Conservation (phyloP, 2,797 vertebrate species). For the Sebastes minor region DNA sequence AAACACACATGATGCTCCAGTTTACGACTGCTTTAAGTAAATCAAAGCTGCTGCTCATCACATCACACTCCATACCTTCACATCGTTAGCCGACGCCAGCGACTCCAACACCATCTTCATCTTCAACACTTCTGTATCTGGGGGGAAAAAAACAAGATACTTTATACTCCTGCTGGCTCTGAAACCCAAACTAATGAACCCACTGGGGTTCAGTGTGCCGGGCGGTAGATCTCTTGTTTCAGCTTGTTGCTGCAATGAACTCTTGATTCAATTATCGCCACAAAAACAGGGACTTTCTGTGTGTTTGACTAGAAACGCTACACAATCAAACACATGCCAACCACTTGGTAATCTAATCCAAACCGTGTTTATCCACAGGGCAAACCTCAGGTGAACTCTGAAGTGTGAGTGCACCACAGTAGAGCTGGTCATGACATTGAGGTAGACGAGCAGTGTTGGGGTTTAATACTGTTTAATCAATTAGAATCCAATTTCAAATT, state of each 20-base stretch:
- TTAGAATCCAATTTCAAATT: neutral
- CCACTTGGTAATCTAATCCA: constrained; percentile 5
- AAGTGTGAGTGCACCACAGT: neutral
- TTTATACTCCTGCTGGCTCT: neutral
- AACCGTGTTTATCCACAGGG: neutral
- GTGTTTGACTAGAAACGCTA: neutral
- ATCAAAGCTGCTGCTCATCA: neutral
- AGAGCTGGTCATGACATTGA: neutral
- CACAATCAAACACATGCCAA: neutral
- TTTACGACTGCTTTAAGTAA: neutral
- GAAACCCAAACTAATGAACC: constrained; percentile 19
- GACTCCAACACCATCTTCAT: constrained; percentile 91
- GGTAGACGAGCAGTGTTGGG: neutral
- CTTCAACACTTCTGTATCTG: constrained; percentile 91
- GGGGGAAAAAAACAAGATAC: neutral
- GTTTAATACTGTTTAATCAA: neutral
- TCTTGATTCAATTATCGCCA: constrained; percentile 11
- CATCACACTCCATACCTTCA: constrained; percentile 85
- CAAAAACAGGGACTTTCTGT: neutral
- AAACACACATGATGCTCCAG: neutral
- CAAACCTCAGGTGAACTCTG: constrained; percentile 7
- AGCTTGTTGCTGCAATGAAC: constrained; percentile 5
- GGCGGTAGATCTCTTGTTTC: constrained; percentile 1
- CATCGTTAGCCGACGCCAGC: constrained; percentile 89
- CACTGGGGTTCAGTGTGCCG: neutral